phyloP scores from a whole-genome alignment of 2,888 invertebrate genomes.

The Luffia ferchaultella region DNA sequence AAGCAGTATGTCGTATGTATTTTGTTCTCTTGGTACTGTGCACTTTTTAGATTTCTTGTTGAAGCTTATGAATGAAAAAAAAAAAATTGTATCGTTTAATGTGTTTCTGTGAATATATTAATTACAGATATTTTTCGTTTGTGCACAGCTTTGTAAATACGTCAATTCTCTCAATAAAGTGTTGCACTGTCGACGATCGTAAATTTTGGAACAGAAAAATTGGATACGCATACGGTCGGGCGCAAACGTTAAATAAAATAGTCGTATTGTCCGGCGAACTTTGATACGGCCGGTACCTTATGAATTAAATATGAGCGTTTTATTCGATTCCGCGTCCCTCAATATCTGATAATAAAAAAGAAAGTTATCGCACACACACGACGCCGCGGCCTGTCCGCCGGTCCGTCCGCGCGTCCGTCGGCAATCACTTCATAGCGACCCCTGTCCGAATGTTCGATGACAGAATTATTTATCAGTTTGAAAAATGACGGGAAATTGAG shows the following conservation, averaged over 20 bases:
- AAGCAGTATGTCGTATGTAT: no score
- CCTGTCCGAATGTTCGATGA: conserved; percentile 65
- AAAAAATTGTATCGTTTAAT: no score
- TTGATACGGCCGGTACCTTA: conserved; percentile 63
- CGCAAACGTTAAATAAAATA: conserved; percentile 47
- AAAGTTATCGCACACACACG: conserved; percentile 61
- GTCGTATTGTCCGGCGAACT: conserved; percentile 36
- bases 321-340: conserved; percentile 67
- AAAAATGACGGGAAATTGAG: conserved; percentile 69
- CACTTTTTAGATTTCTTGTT: no score
- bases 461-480: conserved; percentile 70
- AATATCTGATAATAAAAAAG: conserved; percentile 67
- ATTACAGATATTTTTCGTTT: no score
- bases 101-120: no score
- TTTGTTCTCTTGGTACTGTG: no score
- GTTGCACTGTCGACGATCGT: background rate
- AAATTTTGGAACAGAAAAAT: background rate
- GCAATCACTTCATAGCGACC: conserved; percentile 66
- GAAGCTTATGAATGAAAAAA: no score
- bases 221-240: background rate
- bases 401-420: conserved; percentile 42
- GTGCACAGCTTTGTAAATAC: background rate
- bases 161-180: background rate
- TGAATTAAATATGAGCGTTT: conserved; percentile 68
- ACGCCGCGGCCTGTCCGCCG: conserved; percentile 24